Percentiles rank a stretch among this genome's conserved stretches.
These are phyloP conservation scores for Mesochorus sp. DNA, from an alignment of 2,888 invertebrate species.

Conservation along the genomic window DNA sequence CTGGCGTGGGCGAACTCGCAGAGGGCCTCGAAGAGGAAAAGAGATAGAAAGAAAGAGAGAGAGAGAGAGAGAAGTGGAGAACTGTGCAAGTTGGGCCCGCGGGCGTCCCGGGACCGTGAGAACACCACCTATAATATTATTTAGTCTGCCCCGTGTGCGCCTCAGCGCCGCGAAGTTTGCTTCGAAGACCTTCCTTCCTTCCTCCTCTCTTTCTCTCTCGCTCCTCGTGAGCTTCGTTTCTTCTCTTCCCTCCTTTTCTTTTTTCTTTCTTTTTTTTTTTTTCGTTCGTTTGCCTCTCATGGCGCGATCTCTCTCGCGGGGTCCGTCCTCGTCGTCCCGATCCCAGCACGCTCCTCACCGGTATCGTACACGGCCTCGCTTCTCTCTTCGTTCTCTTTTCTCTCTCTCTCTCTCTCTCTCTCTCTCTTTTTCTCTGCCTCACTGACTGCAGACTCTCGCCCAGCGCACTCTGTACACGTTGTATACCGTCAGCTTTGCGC, in stretches of 20 bases:
- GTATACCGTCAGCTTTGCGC: constrained; percentile 54
- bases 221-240: constrained; percentile 44
- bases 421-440: constrained; percentile 45
- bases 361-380: constrained; percentile 52
- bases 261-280: constrained; percentile 30
- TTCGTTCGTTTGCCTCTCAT: constrained; percentile 10
- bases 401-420: constrained; percentile 39
- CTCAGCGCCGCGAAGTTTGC: constrained; percentile 63
- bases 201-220: constrained; percentile 42
- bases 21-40: constrained; percentile 53
- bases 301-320: constrained; percentile 48
- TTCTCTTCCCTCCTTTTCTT: constrained; percentile 32
- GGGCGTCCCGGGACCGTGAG: constrained; percentile 82
- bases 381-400: constrained; percentile 41
- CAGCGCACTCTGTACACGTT: constrained; percentile 52
- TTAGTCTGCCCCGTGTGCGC: constrained; percentile 78
- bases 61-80: constrained; percentile 34
- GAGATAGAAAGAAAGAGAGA: constrained; percentile 61
- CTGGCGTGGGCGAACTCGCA: constrained; percentile 78
- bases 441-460: constrained; percentile 44
- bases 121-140: constrained; percentile 83
- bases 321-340: constrained; percentile 48
- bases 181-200: constrained; percentile 66
- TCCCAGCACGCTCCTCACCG: constrained; percentile 60
- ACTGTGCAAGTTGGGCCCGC: constrained; percentile 80